Evolutionary conservation across 2,113 vertebrate genomes (phyloP).

Genomic region (Manacus vitellinus): DNA sequence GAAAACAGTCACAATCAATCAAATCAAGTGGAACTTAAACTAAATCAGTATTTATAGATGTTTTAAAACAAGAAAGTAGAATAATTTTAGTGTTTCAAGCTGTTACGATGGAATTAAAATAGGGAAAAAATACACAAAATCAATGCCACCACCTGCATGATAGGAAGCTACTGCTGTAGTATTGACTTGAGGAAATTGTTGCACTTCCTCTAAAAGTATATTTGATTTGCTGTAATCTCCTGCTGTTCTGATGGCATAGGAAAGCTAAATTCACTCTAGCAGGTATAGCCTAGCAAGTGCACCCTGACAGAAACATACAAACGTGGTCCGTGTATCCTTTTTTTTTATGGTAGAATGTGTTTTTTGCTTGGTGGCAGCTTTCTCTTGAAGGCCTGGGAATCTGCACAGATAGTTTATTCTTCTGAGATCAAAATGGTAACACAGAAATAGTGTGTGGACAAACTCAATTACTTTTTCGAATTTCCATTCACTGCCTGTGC

Average conservation of each 20-base stretch:
- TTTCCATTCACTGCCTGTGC: neutral
- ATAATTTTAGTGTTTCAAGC: neutral
- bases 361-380: neutral
- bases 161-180: neutral
- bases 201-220: neutral
- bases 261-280: neutral
- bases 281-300: neutral
- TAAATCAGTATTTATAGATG: neutral
- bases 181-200: neutral
- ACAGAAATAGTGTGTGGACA: neutral
- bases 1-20: neutral
- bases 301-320: neutral
- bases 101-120: neutral
- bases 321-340: neutral
- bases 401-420: neutral
- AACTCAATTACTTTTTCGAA: neutral
- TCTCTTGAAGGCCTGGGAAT: neutral
- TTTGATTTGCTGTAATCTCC: neutral
- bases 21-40: neutral
- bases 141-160: neutral
- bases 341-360: neutral
- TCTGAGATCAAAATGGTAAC: neutral
- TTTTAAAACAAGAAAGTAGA: neutral
- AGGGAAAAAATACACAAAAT: neutral
- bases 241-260: neutral